Conservation (phyloP, 2,888 invertebrate species). For the Prosapia bicincta region DNA sequence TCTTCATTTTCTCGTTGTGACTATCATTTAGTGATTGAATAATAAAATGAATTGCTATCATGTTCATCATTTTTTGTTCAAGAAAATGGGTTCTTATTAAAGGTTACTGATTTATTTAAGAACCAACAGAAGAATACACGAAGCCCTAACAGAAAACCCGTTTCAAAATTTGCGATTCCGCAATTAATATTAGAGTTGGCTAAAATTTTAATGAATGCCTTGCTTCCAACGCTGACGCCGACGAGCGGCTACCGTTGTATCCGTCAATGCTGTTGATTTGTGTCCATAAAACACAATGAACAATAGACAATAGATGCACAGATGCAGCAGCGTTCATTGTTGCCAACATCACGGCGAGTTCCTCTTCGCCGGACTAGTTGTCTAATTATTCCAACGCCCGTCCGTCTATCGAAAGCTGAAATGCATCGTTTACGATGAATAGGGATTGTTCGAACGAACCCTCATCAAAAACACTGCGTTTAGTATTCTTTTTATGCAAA, state of each 20-base stretch:
- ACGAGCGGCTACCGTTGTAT: neutral
- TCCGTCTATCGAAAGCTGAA: neutral
- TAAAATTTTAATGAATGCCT: neutral
- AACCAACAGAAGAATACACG: no score
- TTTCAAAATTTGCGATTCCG: neutral
- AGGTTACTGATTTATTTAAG: no score
- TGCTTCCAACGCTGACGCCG: neutral
- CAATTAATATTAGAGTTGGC: neutral
- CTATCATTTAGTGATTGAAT: no score
- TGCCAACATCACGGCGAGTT: neutral
- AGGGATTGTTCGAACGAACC: neutral
- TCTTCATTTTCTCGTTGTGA: no score
- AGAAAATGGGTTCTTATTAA: no score
- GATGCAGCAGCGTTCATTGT: neutral
- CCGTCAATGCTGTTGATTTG: neutral
- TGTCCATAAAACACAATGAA: neutral
- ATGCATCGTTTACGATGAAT: neutral
- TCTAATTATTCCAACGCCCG: constrained; percentile 2
- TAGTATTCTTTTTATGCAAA: neutral
- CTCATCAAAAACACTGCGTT: neutral
- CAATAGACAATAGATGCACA: neutral
- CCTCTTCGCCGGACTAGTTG: neutral
- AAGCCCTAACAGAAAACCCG: no score
- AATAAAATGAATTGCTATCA: no score
- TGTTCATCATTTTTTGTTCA: no score